phyloP scores from a whole-genome alignment of 37 sponge, comb jelly and placozoan genomes.

The Agelas oroides region DNA sequence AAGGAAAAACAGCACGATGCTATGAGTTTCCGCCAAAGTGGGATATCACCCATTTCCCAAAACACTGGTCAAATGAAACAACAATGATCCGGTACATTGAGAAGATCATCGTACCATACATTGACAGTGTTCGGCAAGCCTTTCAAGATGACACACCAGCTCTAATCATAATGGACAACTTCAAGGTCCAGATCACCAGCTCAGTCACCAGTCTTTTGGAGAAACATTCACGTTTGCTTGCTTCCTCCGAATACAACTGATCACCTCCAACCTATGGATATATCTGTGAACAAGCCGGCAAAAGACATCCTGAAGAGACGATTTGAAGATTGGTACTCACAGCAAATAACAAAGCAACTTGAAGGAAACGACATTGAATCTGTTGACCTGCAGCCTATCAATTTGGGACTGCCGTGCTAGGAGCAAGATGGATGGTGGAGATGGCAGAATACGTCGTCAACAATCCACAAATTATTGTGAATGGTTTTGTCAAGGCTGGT shows the following conservation, averaged over 20 bases:
- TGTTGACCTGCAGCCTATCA: slow-evolving; percentile 14
- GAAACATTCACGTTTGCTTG: slow-evolving; percentile 47
- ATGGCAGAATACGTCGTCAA: slow-evolving; percentile 13
- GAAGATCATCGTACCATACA: slow-evolving; percentile 58
- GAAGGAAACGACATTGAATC: slow-evolving; percentile 33
- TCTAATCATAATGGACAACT: neutral
- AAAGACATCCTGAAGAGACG: slow-evolving; percentile 40
- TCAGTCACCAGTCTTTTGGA: slow-evolving; percentile 31
- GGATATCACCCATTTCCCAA: slow-evolving; percentile 63
- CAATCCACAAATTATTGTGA: slow-evolving; percentile 18
- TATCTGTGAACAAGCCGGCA: slow-evolving; percentile 68
- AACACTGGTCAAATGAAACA: slow-evolving; percentile 65
- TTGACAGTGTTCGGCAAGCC: slow-evolving; percentile 11
- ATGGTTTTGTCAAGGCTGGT: slow-evolving; percentile 18
- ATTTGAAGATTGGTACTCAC: slow-evolving; percentile 63
- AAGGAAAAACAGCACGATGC: slow-evolving; percentile 58
- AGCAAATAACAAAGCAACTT: slow-evolving; percentile 50
- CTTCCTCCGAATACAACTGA: slow-evolving; percentile 62
- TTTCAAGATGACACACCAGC: slow-evolving; percentile 4
- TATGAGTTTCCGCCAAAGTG: slow-evolving; percentile 35
- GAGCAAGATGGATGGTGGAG: slow-evolving; percentile 31
- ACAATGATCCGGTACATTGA: slow-evolving; percentile 57
- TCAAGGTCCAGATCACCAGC: neutral
- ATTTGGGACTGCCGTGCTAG: slow-evolving; percentile 18
- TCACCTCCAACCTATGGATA: slow-evolving; percentile 54